Base-by-base conservation (phyloP, 2,888 invertebrate genomes). In the Unio pictorum region DNA sequence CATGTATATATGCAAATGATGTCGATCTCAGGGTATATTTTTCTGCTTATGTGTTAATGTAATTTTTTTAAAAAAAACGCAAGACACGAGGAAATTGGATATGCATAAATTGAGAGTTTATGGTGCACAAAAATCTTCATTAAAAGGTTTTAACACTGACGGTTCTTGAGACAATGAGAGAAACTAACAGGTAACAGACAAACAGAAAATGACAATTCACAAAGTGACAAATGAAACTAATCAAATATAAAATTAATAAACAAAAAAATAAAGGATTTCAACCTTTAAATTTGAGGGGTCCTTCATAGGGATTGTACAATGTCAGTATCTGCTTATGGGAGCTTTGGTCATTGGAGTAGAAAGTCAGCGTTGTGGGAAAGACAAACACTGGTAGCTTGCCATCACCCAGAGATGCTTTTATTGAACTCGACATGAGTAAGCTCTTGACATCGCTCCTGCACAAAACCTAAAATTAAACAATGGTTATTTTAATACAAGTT, bases 301-400 rank as follows among this genome's bases (percentile, higher is more conserved):
- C 94, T 81, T 95, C 95, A 89, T 95, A 95, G 0, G 95, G 95
- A 92, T 96, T 96, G 88, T 95, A 95, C 56, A 96, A 91, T 56
- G 95, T 95, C 73, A 96, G 88, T 66, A 95, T 91, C 90, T 95
- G 95, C 89, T 95, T 95, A 88, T 95, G 94, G 6, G 94, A 93
- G 66, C 93, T 92, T 81, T 94, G 93, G 78, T 95, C 94, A 82
- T 93, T 94, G 80, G 94, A 90, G 90, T 93, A 94, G 89, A 96
- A 96, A 78, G 93, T 94, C 75, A 96, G 91, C 56, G 93, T 92
- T 69, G 93, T 93, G 34, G 96, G 96, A 74, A 95, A 95, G 64
- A 95, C 95, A 90, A 96, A 95, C 66, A 96, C 94, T 74, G 95
- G 95, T 86, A 95, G 78, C 73, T 82, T 86, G 72, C 87, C 88